Evolutionary conservation across 2,888 invertebrate genomes (phyloP).

Genomic region (Drosophila helvetica): DNA sequence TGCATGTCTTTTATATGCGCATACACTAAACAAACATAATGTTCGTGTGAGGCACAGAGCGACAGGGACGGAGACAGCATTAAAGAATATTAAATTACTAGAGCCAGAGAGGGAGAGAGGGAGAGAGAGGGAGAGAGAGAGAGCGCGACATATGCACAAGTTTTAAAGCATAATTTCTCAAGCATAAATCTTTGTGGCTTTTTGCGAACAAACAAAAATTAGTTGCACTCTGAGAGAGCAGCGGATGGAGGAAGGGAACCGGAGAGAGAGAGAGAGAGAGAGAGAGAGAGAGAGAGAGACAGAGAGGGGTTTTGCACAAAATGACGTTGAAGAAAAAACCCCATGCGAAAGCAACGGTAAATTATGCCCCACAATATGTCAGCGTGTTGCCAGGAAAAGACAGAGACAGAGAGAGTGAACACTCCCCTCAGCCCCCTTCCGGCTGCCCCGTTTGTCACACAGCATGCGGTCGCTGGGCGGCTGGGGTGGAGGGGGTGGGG

Average conservation of each 20-base stretch:
- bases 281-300: constrained; percentile 5
- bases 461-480: constrained; percentile 55
- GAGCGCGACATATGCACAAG: constrained; percentile 59
- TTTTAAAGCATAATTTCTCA: constrained; percentile 78
- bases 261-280: constrained; percentile 16
- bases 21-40: constrained; percentile 76
- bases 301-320: constrained; percentile 1
- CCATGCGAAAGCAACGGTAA: constrained; percentile 69
- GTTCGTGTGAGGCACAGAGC: constrained; percentile 20
- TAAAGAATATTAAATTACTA: constrained; percentile 78
- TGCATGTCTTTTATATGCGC: constrained; percentile 76
- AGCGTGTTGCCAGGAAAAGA: constrained; percentile 61
- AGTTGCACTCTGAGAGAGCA: constrained; percentile 67
- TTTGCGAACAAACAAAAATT: constrained; percentile 72
- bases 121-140: not conserved
- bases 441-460: constrained; percentile 74
- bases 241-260: constrained; percentile 13
- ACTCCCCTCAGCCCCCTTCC: not conserved
- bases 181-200: constrained; percentile 75
- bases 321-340: constrained; percentile 23
- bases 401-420: not conserved
- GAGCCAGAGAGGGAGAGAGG: constrained; percentile 39
- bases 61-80: constrained; percentile 53
- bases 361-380: constrained; percentile 78
- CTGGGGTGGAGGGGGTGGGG: not conserved